Evolutionary conservation across 1,140 invertebrate genomes (phyloP).

Genomic region (Zaprionus ornatus): DNA sequence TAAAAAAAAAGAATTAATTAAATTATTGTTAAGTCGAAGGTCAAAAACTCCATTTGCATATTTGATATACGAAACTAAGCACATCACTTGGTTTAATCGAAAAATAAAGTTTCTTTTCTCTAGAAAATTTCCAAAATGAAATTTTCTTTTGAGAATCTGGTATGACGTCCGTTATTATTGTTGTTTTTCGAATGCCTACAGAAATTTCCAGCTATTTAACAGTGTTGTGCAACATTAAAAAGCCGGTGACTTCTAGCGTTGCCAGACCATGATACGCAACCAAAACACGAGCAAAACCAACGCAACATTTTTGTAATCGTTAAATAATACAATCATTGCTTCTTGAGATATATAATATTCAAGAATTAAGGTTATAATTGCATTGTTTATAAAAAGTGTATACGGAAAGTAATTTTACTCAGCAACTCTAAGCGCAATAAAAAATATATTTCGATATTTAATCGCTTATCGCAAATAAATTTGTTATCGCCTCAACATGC

Average conservation of each 20-base stretch:
- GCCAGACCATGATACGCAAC: neutral
- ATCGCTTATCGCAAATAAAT: conserved; percentile 18
- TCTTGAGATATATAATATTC: neutral
- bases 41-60: neutral
- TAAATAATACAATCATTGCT: neutral
- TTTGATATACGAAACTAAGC: neutral
- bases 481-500: conserved; percentile 44
- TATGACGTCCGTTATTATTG: neutral
- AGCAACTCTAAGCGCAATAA: conserved; percentile 16
- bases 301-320: neutral
- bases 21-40: conserved; percentile 2
- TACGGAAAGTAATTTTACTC: neutral
- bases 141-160: neutral
- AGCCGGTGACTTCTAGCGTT: neutral
- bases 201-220: neutral
- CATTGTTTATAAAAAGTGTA: neutral
- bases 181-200: neutral
- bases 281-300: neutral
- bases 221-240: neutral
- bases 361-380: neutral
- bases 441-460: conserved; percentile 9
- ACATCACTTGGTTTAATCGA: neutral
- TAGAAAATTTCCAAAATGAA: neutral
- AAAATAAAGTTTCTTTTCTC: neutral
- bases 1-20: neutral